Base-by-base conservation (phyloP, 2,797 vertebrate genomes). In the Okamejei kenojei region DNA sequence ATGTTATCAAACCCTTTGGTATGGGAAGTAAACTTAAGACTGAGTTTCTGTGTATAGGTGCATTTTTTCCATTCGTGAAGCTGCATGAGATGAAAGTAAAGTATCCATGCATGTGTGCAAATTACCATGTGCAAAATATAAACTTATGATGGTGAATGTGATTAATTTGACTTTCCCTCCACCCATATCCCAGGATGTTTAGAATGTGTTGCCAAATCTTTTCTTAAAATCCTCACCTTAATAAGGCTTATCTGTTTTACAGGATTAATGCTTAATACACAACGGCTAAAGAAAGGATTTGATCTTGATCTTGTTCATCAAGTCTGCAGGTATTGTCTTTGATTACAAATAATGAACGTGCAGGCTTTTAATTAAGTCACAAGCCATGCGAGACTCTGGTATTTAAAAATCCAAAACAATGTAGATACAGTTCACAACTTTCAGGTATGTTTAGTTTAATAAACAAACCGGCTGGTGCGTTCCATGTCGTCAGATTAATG, bases 151-250 rank as follows among this genome's bases (percentile, higher is more conserved):
- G 45, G 80, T 81, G 38, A 61, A 61, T 84, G 35, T 65, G n/a
- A 71, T 90, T 26, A 71, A 90, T 90, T 71, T 90, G 63, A 35
- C n/a, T 68, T 90, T 71, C 65, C 21, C 71, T 71, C 32, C 86
- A 90, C 63, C 17, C 5, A 65, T 21, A 65, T 32, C 58, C 26
- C 61, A 68, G 61, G 86, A 17, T 21, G 38, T 19, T 65, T 17
- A 23, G 58, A 61, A 65, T 1, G n/a, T 88, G 84, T 32, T 88
- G 29, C n/a, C 29, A 90, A 65, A 88, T 90, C 32, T 3, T 90
- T 90, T 68, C 84, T 88, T 65, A 9, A 90, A 90, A 68, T 90
- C 65, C 54, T 84, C 9, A 29, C 29, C 58, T 61, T 84, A 90
- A 90, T 71, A 35, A 19, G 17, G n/a, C 1, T 9, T 71, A 90